A percentile compares a stretch with the other conserved stretches of the same genome.
phyloP scores from a whole-genome alignment of 2,113 vertebrate genomes.

The Geococcyx californianus region DNA sequence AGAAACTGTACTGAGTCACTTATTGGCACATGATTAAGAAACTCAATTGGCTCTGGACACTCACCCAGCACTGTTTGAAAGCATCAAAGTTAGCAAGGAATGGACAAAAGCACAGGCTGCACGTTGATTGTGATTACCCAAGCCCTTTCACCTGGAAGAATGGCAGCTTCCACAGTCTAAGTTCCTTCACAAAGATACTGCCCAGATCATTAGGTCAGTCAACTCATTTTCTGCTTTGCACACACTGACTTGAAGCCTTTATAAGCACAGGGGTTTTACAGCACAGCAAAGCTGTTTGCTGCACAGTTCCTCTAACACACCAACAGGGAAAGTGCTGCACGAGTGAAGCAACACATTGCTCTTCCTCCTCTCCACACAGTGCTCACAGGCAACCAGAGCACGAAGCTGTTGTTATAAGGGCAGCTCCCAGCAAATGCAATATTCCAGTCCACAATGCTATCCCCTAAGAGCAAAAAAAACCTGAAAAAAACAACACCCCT shows the following conservation, averaged over 20 bases:
- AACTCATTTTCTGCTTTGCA: not conserved
- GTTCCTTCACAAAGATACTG: not conserved
- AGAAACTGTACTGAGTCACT: not conserved
- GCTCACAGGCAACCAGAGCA: not conserved
- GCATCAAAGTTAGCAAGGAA: not conserved
- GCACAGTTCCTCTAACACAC: not conserved
- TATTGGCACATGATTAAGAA: not conserved
- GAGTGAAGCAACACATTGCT: not conserved
- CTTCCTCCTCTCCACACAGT: not conserved
- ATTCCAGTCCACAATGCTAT: not conserved
- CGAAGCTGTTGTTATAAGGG: not conserved
- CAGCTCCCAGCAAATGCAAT: not conserved
- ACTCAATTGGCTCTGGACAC: not conserved
- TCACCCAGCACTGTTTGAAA: not conserved
- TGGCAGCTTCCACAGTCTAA: not conserved
- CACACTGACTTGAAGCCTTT: not conserved
- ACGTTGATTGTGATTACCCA: not conserved
- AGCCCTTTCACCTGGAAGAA: not conserved
- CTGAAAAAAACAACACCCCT: not conserved
- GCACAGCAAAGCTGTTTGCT: not conserved
- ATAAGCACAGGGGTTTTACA: not conserved
- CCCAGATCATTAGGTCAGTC: not conserved
- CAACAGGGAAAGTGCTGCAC: not conserved
- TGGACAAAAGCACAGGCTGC: rapidly evolving
- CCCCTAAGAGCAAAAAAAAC: not conserved